A percentile compares a stretch with the other conserved stretches of the same genome.
Evolutionary conservation across 2,888 invertebrate species (phyloP).

Genomic region (Fragum sueziense): DNA sequence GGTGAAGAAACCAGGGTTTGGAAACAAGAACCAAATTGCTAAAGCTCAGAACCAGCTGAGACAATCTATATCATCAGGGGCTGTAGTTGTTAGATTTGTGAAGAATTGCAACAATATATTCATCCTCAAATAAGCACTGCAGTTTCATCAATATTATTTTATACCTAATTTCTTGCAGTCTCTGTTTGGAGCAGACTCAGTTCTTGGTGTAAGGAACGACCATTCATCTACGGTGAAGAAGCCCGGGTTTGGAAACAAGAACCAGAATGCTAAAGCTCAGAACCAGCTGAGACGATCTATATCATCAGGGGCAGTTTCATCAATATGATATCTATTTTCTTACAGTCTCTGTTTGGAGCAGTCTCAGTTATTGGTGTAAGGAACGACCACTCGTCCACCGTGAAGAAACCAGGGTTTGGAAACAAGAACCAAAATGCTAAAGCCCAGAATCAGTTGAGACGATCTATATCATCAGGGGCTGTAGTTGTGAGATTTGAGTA

Average conservation of each 20-base stretch:
- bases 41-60: slow-evolving; percentile 82
- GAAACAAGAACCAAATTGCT: slow-evolving; percentile 82
- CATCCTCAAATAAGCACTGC: no score
- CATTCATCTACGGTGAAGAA: slow-evolving; percentile 85
- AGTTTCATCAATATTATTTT: no score
- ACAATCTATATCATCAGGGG: slow-evolving; percentile 82
- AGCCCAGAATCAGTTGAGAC: slow-evolving; percentile 83
- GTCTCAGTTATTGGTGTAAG: slow-evolving; percentile 79
- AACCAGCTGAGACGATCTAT: slow-evolving; percentile 84
- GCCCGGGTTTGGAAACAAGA: slow-evolving; percentile 84
- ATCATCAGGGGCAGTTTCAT: slow-evolving; percentile 67
- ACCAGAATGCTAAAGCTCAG: slow-evolving; percentile 69
- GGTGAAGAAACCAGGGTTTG: slow-evolving; percentile 84
- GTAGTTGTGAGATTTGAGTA: no score
- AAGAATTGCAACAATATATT: no score
- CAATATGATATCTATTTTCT: neutral
- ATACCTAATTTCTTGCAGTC: slow-evolving; percentile 33
- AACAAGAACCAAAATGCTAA: slow-evolving; percentile 82
- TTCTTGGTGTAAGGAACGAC: slow-evolving; percentile 83
- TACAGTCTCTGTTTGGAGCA: slow-evolving; percentile 59
- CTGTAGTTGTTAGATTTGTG: no score
- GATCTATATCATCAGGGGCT: slow-evolving; percentile 81
- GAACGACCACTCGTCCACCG: slow-evolving; percentile 85
- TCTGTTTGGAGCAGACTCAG: slow-evolving; percentile 68
- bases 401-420: slow-evolving; percentile 84